Evolutionary conservation across 2,797 vertebrate genomes (phyloP).

Genomic region (Hyperoplus lanceolatus): DNA sequence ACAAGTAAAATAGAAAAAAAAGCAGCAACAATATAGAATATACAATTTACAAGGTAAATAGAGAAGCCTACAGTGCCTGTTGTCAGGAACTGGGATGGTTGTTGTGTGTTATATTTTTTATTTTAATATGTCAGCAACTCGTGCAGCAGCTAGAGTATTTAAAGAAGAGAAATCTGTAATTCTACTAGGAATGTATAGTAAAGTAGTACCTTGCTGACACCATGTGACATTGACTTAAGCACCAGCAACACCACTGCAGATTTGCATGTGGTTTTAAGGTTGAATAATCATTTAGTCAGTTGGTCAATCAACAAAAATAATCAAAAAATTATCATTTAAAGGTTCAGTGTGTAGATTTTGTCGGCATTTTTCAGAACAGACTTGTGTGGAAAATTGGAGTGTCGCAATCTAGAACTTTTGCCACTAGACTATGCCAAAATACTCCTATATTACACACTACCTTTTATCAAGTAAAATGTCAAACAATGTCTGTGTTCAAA

Average conservation of each 20-base stretch:
- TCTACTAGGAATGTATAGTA: neutral
- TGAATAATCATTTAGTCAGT: neutral
- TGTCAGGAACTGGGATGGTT: slow-evolving; percentile 16
- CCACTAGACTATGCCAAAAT: too few species aligned
- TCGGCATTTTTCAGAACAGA: too few species aligned
- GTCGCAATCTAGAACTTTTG: too few species aligned
- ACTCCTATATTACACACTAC: too few species aligned
- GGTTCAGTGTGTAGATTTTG: too few species aligned
- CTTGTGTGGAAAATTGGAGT: too few species aligned
- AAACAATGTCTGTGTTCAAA: too few species aligned
- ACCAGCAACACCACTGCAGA: neutral
- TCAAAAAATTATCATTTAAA: neutral
- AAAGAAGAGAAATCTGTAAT: slow-evolving; percentile 6
- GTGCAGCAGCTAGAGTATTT: slow-evolving; percentile 10
- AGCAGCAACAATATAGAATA: too few species aligned
- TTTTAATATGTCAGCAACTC: slow-evolving; percentile 19
- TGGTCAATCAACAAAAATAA: neutral
- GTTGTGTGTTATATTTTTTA: neutral
- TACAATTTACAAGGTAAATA: too few species aligned
- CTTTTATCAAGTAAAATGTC: too few species aligned
- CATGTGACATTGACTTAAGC: neutral
- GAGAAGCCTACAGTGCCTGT: neutral
- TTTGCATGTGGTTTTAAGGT: neutral
- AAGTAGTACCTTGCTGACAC: neutral
- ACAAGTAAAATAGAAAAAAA: too few species aligned